Conservation (phyloP, 2,113 vertebrate genomes). For the Hippocampus abdominalis region DNA sequence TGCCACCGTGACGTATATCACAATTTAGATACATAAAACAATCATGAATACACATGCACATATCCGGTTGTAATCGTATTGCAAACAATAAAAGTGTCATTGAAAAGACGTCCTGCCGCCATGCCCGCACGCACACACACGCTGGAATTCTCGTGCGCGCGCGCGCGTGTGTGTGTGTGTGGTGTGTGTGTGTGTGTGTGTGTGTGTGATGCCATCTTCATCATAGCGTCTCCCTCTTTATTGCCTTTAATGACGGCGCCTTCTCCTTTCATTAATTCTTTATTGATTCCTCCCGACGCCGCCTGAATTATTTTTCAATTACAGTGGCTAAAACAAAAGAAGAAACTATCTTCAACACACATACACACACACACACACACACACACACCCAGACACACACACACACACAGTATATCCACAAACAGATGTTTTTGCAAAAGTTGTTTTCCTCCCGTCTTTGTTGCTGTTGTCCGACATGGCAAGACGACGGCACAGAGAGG, state of each 20-base stretch:
- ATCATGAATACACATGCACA: neutral
- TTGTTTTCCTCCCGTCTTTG: too few species aligned
- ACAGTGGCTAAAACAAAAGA: conserved; percentile 63
- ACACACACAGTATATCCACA: conserved; percentile 7
- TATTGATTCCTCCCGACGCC: conserved; percentile 74
- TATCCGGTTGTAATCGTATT: neutral
- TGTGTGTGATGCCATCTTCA: conserved; percentile 73
- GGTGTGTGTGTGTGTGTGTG: conserved; percentile 63
- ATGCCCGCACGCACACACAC: conserved; percentile 2
- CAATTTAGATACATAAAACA: neutral
- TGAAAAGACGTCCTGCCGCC: neutral
- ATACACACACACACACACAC: conserved; percentile 42
- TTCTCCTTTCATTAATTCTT: conserved; percentile 78
- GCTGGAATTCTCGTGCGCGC: conserved; percentile 24
- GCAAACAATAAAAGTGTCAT: neutral
- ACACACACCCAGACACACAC: conserved; percentile 27
- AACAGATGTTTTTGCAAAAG: too few species aligned
- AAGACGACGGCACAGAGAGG: too few species aligned
- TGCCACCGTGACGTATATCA: neutral
- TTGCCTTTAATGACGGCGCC: conserved; percentile 77
- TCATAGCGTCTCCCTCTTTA: conserved; percentile 74
- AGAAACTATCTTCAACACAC: conserved; percentile 5
- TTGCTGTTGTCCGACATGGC: too few species aligned
- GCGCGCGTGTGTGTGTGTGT: conserved; percentile 50
- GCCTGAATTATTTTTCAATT: conserved; percentile 80